phyloP scores from a whole-genome alignment of 2,113 vertebrate species.

The Rousettus leschenaultii region DNA sequence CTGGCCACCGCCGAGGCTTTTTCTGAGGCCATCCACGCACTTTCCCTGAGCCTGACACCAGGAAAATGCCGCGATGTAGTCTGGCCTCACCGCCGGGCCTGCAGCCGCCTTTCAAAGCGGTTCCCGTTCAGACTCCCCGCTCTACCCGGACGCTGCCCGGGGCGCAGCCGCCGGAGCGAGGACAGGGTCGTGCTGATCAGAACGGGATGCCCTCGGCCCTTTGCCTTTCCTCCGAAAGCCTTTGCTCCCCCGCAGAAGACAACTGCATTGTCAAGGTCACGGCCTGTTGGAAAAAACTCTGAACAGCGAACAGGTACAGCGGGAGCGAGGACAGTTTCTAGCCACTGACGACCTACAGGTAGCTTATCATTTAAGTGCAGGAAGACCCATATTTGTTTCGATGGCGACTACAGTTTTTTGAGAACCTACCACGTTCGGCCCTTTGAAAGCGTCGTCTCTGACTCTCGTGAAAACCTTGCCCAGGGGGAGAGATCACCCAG shows the following conservation, averaged over 20 bases:
- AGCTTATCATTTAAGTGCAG: not conserved
- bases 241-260: not conserved
- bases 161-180: not conserved
- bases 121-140: not conserved
- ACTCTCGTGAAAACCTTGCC: not conserved
- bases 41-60: not conserved
- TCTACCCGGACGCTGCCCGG: no score
- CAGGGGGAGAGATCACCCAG: not conserved
- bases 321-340: not conserved
- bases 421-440: not conserved
- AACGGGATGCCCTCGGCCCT: not conserved
- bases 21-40: not conserved
- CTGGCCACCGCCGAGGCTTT: rapidly evolving
- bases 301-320: not conserved
- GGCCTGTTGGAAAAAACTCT: not conserved
- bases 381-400: not conserved
- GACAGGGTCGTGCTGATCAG: not conserved
- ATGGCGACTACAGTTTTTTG: not conserved
- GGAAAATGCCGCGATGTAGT: not conserved
- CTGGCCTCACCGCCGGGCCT: not conserved
- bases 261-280: not conserved
- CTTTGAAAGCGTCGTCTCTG: not conserved
- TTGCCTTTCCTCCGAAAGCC: not conserved
- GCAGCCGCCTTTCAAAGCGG: not conserved
- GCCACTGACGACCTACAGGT: not conserved